These are phyloP conservation scores for Orientallactaga bullata DNA, from an alignment of 2,113 vertebrate genomes.

Conservation along the genomic window DNA sequence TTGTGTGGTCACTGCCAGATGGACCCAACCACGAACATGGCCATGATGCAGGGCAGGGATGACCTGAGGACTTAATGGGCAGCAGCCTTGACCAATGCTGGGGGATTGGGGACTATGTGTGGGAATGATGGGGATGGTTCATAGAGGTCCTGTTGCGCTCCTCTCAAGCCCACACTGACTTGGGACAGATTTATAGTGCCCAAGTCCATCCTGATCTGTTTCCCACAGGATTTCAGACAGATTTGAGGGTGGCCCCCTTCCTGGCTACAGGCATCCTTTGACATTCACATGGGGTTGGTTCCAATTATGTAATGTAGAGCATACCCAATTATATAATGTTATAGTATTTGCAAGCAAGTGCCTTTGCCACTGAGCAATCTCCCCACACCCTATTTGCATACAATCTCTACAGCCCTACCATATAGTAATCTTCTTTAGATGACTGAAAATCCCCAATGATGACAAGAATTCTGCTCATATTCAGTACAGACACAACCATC, in stretches of 20 bases:
- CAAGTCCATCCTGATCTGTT: not conserved
- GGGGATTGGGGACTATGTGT: not conserved
- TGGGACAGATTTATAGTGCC: not conserved
- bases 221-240: not conserved
- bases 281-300: not conserved
- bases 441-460: rapidly evolving
- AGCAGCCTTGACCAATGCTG: rapidly evolving
- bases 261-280: not conserved
- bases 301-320: too few relatives aligned
- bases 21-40: not conserved
- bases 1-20: rapidly evolving
- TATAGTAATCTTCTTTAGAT: not conserved
- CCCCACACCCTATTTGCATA: not conserved
- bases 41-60: rapidly evolving
- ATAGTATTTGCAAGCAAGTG: too few relatives aligned
- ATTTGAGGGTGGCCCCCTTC: not conserved
- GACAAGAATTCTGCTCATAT: not conserved
- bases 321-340: too few relatives aligned
- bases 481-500: not conserved
- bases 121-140: not conserved
- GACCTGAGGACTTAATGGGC: not conserved
- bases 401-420: too few relatives aligned
- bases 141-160: rapidly evolving
- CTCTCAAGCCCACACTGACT: not conserved
- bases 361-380: too few relatives aligned